phyloP scores from a whole-genome alignment of 2,888 invertebrate genomes.

The Herminia tarsipennalis region DNA sequence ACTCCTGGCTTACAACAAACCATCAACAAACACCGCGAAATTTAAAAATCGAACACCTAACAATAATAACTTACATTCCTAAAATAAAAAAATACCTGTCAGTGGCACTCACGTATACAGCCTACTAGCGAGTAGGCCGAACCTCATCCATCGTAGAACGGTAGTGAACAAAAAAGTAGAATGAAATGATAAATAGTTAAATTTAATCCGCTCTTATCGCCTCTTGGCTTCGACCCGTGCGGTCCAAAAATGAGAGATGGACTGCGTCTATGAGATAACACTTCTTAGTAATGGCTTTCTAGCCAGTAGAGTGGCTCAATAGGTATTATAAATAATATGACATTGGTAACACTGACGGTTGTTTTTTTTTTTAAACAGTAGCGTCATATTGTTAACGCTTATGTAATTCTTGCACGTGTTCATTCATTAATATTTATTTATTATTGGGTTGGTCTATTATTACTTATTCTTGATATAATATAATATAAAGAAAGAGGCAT shows the following conservation, averaged over 20 bases:
- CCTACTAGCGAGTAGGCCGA: constrained; percentile 60
- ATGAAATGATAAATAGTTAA: constrained; percentile 81
- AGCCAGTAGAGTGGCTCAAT: constrained; percentile 55
- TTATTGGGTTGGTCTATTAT: neutral
- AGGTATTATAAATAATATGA: constrained; percentile 44
- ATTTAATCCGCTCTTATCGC: constrained; percentile 83
- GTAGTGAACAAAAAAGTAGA: constrained; percentile 78
- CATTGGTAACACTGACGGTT: constrained; percentile 28
- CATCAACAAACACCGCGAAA: too few relatives aligned
- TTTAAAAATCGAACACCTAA: constrained; percentile 17
- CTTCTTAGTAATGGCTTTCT: constrained; percentile 75
- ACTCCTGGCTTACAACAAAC: too few relatives aligned
- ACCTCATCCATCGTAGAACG: constrained; percentile 65
- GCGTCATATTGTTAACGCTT: constrained; percentile 16
- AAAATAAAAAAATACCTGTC: constrained; percentile 44
- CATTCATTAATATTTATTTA: constrained; percentile 1
- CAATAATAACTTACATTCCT: neutral
- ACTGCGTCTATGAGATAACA: constrained; percentile 71
- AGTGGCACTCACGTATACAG: constrained; percentile 40
- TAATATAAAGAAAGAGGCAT: too few relatives aligned
- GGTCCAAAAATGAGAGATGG: constrained; percentile 84
- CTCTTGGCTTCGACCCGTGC: constrained; percentile 74
- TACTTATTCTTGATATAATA: neutral
- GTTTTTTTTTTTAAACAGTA: constrained; percentile 17
- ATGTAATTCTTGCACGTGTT: constrained; percentile 9